These are phyloP conservation scores for Brachionus paranguensis DNA, from an alignment of 1,140 invertebrate genomes.

Conservation along the genomic window DNA sequence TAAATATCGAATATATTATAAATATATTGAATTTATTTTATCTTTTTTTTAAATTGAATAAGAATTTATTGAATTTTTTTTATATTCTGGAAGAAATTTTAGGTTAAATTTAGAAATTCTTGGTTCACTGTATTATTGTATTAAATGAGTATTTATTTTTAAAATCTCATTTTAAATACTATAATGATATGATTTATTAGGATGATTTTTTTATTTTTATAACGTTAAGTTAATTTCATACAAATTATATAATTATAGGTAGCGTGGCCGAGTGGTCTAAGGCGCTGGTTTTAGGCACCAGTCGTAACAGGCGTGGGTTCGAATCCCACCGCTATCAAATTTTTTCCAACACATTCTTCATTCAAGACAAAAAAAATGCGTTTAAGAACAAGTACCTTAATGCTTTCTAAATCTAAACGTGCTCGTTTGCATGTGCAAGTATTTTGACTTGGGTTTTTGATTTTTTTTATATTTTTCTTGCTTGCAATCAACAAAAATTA, in stretches of 20 bases:
- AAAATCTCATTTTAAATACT: too few species aligned
- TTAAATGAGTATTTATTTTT: too few species aligned
- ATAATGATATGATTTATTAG: too few species aligned
- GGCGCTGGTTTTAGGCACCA: conserved; percentile 98
- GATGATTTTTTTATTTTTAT: too few species aligned
- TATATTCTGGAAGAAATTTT: too few species aligned
- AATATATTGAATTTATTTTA: too few species aligned
- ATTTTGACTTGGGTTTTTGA: neutral
- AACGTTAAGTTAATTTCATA: too few species aligned
- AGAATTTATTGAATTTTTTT: too few species aligned
- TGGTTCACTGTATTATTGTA: too few species aligned
- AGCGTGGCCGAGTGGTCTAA: conserved; percentile 97
- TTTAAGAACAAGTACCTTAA: neutral
- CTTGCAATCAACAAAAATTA: neutral
- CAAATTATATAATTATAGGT: neutral
- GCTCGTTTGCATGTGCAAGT: neutral
- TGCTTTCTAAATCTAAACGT: neutral
- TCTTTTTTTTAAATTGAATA: too few species aligned
- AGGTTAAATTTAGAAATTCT: too few species aligned
- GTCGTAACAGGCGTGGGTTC: conserved; percentile 96
- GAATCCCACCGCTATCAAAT: conserved; percentile 81
- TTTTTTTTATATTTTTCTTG: neutral
- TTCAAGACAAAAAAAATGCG: neutral
- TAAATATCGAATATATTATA: too few species aligned
- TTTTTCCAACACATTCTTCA: neutral